These are phyloP conservation scores for Dolichotis patagonum DNA, from an alignment of 2,113 vertebrate genomes.

Conservation along the genomic window DNA sequence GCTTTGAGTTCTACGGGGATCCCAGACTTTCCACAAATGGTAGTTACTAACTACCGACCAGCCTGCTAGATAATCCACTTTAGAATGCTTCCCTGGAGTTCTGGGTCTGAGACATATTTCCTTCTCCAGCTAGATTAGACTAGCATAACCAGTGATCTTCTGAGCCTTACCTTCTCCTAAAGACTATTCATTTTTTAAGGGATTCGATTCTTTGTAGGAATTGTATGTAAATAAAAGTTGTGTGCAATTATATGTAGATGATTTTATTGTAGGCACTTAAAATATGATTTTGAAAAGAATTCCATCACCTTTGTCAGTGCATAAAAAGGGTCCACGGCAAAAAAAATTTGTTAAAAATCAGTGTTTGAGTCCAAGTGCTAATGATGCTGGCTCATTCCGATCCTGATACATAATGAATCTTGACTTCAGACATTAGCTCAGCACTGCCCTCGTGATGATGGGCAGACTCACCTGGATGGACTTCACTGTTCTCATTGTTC, in stretches of 20 bases:
- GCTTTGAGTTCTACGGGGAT: background rate
- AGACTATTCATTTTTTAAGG: background rate
- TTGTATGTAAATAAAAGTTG: background rate
- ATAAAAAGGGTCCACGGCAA: background rate
- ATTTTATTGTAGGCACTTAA: background rate
- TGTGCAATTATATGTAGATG: background rate
- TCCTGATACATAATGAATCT: background rate
- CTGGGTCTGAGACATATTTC: background rate
- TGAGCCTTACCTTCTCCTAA: background rate
- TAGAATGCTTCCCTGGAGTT: background rate
- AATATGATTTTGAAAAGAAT: background rate
- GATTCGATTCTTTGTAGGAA: background rate
- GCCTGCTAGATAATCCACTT: background rate
- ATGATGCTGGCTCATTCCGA: background rate
- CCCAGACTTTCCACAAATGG: background rate
- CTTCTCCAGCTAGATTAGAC: background rate
- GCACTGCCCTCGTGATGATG: background rate
- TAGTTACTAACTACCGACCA: background rate
- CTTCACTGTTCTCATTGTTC: background rate
- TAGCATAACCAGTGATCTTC: background rate
- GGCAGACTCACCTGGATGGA: background rate
- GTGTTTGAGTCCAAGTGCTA: background rate
- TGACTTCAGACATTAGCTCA: background rate
- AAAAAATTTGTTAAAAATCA: background rate
- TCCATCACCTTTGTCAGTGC: background rate